Conservation (phyloP, 1,140 invertebrate genomes). For the Cotesia typhae region DNA sequence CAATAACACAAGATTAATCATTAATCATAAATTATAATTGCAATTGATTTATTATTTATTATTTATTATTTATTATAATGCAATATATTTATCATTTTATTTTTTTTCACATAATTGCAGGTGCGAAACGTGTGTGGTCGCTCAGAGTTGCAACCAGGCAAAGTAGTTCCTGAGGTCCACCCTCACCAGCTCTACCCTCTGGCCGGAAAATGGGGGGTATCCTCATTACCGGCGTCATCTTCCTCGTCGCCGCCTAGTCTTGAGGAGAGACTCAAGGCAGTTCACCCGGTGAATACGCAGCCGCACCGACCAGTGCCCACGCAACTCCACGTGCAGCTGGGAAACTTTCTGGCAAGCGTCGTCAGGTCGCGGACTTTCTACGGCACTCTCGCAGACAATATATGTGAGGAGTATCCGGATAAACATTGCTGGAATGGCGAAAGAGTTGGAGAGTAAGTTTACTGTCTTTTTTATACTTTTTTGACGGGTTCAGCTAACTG, state of each 20-base stretch:
- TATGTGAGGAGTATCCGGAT: conserved; percentile 70
- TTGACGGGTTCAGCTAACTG: too few species aligned
- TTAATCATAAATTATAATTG: neutral
- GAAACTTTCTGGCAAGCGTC: conserved; percentile 73
- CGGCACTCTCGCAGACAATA: conserved; percentile 72
- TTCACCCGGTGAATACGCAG: conserved; percentile 17
- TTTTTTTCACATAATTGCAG: conserved; percentile 45
- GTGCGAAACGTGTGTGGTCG: conserved; percentile 57
- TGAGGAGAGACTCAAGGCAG: conserved; percentile 20
- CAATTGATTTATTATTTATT: neutral
- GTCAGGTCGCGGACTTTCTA: conserved; percentile 77
- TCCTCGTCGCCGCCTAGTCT: conserved; percentile 22
- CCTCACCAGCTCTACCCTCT: conserved; percentile 6
- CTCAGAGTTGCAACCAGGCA: conserved; percentile 47
- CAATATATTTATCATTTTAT: neutral
- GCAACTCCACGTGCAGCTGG: conserved; percentile 65
- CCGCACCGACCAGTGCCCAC: conserved; percentile 43
- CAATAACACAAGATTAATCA: too few species aligned
- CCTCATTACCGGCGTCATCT: conserved; percentile 4
- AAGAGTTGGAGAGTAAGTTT: conserved; percentile 77
- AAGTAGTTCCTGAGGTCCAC: conserved; percentile 23
- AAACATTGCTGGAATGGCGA: conserved; percentile 79
- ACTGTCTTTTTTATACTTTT: conserved; percentile 2
- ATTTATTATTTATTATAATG: too few species aligned
- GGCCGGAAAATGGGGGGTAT: conserved; percentile 1